phyloP scores from a whole-genome alignment of 2,797 vertebrate genomes.

The Aselliscus stoliczkanus region DNA sequence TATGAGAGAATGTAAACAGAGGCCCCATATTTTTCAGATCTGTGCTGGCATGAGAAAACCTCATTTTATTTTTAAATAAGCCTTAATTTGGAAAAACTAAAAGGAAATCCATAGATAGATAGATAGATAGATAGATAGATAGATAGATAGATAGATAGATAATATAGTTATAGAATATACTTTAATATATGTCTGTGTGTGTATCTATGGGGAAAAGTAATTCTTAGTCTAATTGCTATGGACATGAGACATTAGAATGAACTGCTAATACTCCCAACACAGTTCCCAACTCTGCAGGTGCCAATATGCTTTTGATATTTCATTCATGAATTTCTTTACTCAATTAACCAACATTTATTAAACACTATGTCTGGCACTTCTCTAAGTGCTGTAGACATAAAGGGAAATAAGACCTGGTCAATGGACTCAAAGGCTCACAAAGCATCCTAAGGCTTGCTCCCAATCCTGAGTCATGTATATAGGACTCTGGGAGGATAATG shows the following conservation, averaged over 20 bases:
- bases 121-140: not conserved
- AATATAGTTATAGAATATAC: not conserved
- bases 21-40: not conserved
- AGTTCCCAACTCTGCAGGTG: not conserved
- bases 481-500: not conserved
- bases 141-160: not conserved
- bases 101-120: not conserved
- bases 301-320: not conserved
- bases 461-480: not conserved
- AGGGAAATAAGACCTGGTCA: not conserved
- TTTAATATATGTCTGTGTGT: not conserved
- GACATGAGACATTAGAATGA: not conserved
- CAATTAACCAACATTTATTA: not conserved
- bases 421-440: not conserved
- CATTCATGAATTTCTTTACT: not conserved
- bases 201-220: not conserved
- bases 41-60: not conserved
- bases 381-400: not conserved
- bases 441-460: not conserved
- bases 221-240: not conserved
- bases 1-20: not conserved
- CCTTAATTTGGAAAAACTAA: not conserved
- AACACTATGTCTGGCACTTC: not conserved
- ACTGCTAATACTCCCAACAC: not conserved
- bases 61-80: conserved; percentile 5